Base-by-base conservation (phyloP, 2,113 vertebrate species). In the Larimichthys polyactis region DNA sequence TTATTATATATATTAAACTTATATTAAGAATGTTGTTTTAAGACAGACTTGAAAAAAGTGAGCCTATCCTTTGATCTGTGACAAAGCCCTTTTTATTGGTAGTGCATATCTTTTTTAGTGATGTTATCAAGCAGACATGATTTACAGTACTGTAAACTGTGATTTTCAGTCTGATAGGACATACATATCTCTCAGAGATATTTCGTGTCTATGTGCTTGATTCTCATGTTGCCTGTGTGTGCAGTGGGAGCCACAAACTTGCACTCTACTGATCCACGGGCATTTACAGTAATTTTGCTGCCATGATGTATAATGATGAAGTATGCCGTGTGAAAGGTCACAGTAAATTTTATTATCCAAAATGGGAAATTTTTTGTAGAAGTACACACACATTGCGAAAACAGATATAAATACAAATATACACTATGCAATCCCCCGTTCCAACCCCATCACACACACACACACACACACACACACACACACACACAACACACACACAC, bases 211-310 rank as follows among this genome's bases (percentile, higher is more conserved):
- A 8, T 62, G 46, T 5, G 40, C 62, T 36, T 69, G 48, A 70
- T 68, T 70, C 71, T 65, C 49, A 60, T 22, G 55, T 54, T 19
- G 40, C n/a, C 64, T 52, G 15, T 54, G 40, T 59, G 29, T 78
- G 62, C 36, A 57, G 24, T 8, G 24, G 32, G 17, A 70, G 24
- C 43, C 8, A 19, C 75, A 40, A 19, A 52, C 36, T 3, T 79
- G 36, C 51, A 72, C 78, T 44, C 54, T 81, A 29, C 54, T 55
- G 4, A 85, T 77, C 68, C 43, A 65, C 29, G 51, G 43, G 17
- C 77, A 71, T 51, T 78, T 66, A 8, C 7, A 40, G 36, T 40
- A 1, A 73, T 60, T 29, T 54, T 54, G 46, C 71, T 46, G 24
- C 22, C 40, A 43, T 49, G 40, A 59, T 22, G 27, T 36, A 12